Base-by-base conservation (phyloP, 2,888 invertebrate genomes). In the Orgyia antiqua region DNA sequence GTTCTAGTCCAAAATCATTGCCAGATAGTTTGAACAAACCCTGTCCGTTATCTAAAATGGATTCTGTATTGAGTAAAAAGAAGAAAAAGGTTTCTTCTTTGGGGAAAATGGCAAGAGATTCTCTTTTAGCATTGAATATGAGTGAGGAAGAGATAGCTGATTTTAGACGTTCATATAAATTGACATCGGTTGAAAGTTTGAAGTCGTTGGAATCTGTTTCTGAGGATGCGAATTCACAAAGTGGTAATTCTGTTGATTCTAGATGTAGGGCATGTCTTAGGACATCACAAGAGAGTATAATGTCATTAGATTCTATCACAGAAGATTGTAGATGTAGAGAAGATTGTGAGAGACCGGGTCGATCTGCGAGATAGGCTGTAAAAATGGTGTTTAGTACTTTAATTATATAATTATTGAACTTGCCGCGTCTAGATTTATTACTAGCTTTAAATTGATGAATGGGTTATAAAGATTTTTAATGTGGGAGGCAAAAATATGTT, bases 81-180 rank as follows among this genome's bases (percentile, higher is more conserved):
- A 84, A 78, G 49, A 80, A 79, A 35, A 84, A 75, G 8, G 75
- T 83, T 0, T 80, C 78, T 0, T 82, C 82, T 7, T 29, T 87
- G 2, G 87, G 87, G 0, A 87, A 84, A 50, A 83, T 86, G 47
- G 87, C 87, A 4, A 60, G 74, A 17, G 87, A 87, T 42, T 87
- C 87, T 0, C 47, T 87, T 0, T 42, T 87, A 10, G 87, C 87
- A 0, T 39, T 87, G 4, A 87, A 87, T 39, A 83, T 86, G 79
- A 77, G 72, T 7, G 86, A 86, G 2, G 87, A 87, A 2, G 87
- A 87, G 8, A 80, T 86, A 1, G 77, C 79, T 0, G 86, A 87
- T 10, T 80, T 86, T 15, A 54, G 84, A 18, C 53, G 78, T 1
- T 82, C 84, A 0, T 82, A 84, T 26, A 82, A 83, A 42, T 36